Conservation (phyloP, 2,888 invertebrate species). For the Spatulosminthurus flaviceps region DNA sequence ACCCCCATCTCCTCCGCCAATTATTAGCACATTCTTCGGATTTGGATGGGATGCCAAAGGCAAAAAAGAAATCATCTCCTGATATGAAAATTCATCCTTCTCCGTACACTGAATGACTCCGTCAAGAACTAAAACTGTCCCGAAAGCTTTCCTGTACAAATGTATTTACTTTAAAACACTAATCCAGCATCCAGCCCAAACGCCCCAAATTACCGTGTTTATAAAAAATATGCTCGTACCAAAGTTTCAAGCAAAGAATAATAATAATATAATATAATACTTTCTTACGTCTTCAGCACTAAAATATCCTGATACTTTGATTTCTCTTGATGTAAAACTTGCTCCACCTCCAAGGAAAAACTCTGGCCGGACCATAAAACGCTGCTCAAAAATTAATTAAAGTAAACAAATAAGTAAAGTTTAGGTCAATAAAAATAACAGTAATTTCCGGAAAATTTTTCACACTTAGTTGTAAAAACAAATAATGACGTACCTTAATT, state of each 20-base stretch:
- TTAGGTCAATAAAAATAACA: background rate
- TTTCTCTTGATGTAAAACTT: conserved; percentile 79
- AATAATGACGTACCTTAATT: conserved; percentile 45
- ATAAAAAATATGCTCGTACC: no score
- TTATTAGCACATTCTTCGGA: conserved; percentile 79
- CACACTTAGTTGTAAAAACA: background rate
- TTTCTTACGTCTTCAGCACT: conserved; percentile 82
- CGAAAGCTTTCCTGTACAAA: conserved; percentile 76
- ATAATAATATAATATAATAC: no score
- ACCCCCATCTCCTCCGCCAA: conserved; percentile 98
- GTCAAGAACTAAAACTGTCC: conserved; percentile 88
- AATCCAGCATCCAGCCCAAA: no score
- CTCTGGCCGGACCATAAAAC: conserved; percentile 91
- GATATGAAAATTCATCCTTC: conserved; percentile 95
- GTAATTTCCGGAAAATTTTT: background rate
- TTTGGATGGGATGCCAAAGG: conserved; percentile 90
- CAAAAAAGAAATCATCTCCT: conserved; percentile 97
- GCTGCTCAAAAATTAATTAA: conserved; percentile 67
- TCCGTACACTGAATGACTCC: conserved; percentile 97
- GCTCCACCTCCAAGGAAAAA: conserved; percentile 84
- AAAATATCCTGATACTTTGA: conserved; percentile 87
- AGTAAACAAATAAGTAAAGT: background rate
- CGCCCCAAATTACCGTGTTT: no score
- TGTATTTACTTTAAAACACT: conserved; percentile 32
- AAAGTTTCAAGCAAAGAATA: no score